These are phyloP conservation scores for Lysandra coridon DNA, from an alignment of 2,888 invertebrate genomes.

Conservation along the genomic window DNA sequence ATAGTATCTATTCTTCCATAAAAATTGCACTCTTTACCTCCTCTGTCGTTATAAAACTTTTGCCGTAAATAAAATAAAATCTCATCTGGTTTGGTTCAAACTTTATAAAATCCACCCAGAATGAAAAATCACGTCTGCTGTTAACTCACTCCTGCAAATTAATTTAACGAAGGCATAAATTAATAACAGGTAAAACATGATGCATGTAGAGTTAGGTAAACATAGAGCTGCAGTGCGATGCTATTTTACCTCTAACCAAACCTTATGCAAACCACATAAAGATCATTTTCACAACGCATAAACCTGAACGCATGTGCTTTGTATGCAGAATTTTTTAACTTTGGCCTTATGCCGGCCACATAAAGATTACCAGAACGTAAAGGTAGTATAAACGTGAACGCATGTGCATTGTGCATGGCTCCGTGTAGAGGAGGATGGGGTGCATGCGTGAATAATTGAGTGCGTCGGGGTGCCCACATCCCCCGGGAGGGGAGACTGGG, in stretches of 20 bases:
- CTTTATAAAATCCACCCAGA: background rate
- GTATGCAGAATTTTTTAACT: too few relatives aligned
- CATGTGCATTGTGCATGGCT: background rate
- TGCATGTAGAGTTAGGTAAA: conserved; percentile 12
- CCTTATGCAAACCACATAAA: background rate
- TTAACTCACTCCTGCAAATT: background rate
- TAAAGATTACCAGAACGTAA: too few relatives aligned
- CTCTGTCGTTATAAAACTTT: too few relatives aligned
- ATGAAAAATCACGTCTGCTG: background rate
- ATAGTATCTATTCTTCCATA: background rate
- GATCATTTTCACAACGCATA: background rate
- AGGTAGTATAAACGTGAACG: background rate
- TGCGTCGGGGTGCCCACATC: conserved; percentile 34
- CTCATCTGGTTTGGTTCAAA: background rate
- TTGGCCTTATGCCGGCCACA: too few relatives aligned
- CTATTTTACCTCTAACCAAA: background rate
- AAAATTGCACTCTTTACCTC: background rate
- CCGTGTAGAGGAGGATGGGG: conserved; percentile 37
- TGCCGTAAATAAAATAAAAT: background rate
- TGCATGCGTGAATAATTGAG: conserved; percentile 46
- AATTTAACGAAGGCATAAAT: conserved; percentile 7
- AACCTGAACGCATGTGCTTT: too few relatives aligned
- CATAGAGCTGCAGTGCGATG: background rate
- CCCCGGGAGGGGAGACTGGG: conserved; percentile 39
- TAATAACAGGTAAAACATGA: conserved; percentile 9